Conservation (phyloP, 1,140 invertebrate genomes). For the Macrotrachela quadricornifera region DNA sequence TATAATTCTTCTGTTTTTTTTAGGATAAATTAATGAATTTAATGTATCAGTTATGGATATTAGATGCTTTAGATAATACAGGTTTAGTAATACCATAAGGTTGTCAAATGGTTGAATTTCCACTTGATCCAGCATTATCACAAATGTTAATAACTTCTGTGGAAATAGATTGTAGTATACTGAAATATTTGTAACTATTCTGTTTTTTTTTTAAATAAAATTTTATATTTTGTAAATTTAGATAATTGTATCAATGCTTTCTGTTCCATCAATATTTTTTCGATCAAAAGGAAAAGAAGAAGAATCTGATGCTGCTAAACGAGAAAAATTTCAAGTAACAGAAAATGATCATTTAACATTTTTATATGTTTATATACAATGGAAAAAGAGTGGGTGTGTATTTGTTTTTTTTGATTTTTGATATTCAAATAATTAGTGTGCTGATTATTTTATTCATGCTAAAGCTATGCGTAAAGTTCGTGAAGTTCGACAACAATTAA, state of each 20-base stretch:
- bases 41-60: constrained; percentile 93
- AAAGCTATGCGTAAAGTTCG: constrained; percentile 95
- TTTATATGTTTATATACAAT: constrained; percentile 90
- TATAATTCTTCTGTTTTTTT: too few relatives aligned
- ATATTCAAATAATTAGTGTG: constrained; percentile 59
- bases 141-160: constrained; percentile 87
- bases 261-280: constrained; percentile 93
- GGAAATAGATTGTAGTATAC: constrained; percentile 30
- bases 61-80: constrained; percentile 87
- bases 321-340: constrained; percentile 95
- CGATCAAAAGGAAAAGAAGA: constrained; percentile 92
- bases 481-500: constrained; percentile 84
- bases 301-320: constrained; percentile 65
- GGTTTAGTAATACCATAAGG: constrained; percentile 65
- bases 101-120: constrained; percentile 94
- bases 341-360: constrained; percentile 95
- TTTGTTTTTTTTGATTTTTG: too few relatives aligned
- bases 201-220: too few relatives aligned
- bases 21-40: constrained; percentile 92
- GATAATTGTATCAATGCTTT: constrained; percentile 85
- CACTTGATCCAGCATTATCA: constrained; percentile 86
- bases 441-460: constrained; percentile 87
- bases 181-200: constrained; percentile 21
- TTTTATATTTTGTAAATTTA: too few relatives aligned
- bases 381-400: constrained; percentile 79